These are phyloP conservation scores for Microtus richardsoni DNA, from an alignment of 2,113 vertebrate species.

Conservation along the genomic window DNA sequence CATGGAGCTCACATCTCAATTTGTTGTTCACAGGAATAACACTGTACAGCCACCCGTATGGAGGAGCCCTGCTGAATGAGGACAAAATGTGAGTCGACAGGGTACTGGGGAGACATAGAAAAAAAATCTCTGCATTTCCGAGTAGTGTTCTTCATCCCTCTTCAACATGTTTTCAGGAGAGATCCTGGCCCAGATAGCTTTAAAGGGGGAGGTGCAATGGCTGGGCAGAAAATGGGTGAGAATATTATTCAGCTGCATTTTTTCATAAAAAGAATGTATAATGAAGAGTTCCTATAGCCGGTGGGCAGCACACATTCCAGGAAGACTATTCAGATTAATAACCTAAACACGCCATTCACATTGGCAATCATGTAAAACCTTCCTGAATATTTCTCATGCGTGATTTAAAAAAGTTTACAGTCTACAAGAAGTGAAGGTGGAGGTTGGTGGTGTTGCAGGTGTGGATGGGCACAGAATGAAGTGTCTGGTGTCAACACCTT, in stretches of 20 bases:
- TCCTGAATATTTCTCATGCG: neutral
- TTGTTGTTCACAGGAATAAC: conserved; percentile 83
- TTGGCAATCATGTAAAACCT: accelerated
- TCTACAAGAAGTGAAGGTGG: neutral
- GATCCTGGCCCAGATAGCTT: accelerated
- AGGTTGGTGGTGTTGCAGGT: neutral
- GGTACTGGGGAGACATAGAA: accelerated
- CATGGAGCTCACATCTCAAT: neutral
- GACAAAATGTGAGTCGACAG: conserved; percentile 87
- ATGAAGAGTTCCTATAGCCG: neutral
- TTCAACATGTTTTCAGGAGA: neutral
- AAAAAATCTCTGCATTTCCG: neutral
- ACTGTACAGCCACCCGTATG: conserved; percentile 86
- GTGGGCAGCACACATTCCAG: neutral
- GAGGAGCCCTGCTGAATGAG: conserved; percentile 84
- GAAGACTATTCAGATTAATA: neutral
- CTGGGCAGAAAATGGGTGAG: neutral
- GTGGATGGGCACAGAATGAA: too few species aligned
- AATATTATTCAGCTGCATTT: accelerated
- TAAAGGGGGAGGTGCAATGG: neutral
- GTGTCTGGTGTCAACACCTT: too few species aligned
- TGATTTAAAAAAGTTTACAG: neutral
- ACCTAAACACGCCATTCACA: neutral
- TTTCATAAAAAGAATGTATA: neutral
- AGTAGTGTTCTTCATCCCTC: neutral